A percentile compares a stretch with the other conserved stretches of the same genome.
Conservation (phyloP, 2,797 vertebrate genomes). For the Microctenopoma steveboyesi region DNA sequence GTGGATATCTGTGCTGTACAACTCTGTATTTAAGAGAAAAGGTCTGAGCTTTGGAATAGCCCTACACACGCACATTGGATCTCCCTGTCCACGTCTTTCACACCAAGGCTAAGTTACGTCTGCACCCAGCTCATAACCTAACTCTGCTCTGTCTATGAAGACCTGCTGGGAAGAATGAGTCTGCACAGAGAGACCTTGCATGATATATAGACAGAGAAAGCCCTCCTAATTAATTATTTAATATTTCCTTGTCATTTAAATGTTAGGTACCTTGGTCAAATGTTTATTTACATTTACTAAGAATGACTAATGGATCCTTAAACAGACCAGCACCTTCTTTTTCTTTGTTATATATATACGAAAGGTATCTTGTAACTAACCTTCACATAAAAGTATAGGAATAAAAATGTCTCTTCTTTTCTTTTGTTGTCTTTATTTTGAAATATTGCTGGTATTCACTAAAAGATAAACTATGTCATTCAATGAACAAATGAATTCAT, state of each 20-base stretch:
- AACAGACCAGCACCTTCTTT: neutral
- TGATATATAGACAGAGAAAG: neutral
- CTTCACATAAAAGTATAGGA: neutral
- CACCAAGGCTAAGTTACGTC: slow-evolving; percentile 28
- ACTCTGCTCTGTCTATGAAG: slow-evolving; percentile 9
- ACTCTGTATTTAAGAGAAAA: too few species aligned
- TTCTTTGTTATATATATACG: too few species aligned
- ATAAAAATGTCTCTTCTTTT: neutral
- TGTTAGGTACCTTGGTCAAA: neutral
- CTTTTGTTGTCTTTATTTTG: neutral
- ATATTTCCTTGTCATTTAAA: neutral
- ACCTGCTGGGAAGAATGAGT: slow-evolving; percentile 32
- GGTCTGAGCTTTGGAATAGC: slow-evolving; percentile 47
- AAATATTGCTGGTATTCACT: neutral
- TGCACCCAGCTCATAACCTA: slow-evolving; percentile 30
- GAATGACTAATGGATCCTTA: neutral
- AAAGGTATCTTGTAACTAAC: neutral
- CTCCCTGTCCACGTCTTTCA: slow-evolving; percentile 11
- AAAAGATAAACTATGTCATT: too few species aligned
- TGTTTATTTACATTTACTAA: too few species aligned
- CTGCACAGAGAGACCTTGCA: slow-evolving; percentile 14
- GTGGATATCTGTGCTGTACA: too few species aligned
- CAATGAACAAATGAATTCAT: too few species aligned
- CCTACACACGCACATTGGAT: slow-evolving; percentile 26
- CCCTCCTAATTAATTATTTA: neutral